Conservation (phyloP, 1,140 invertebrate species). For the Nasonia giraulti region DNA sequence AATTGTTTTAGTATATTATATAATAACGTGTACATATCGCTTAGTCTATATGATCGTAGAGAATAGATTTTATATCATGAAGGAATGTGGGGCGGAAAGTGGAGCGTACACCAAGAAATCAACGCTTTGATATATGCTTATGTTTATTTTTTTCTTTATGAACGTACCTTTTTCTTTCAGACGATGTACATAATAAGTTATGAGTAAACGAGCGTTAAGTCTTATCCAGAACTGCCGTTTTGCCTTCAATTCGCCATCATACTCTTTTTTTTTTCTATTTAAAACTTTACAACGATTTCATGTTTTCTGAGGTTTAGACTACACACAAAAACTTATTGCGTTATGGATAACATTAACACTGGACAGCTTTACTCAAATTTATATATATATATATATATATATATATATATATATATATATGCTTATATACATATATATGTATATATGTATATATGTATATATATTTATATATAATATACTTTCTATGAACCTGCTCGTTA, state of each 20-base stretch:
- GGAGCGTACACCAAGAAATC: constrained; percentile 39
- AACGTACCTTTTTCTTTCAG: constrained; percentile 68
- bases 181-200: constrained; percentile 73
- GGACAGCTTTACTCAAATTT: constrained; percentile 71
- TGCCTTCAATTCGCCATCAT: constrained; percentile 42
- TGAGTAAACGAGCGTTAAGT: constrained; percentile 72
- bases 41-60: not conserved
- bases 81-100: not conserved
- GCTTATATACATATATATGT: constrained; percentile 60
- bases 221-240: constrained; percentile 67
- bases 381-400: constrained; percentile 59
- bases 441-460: constrained; percentile 64
- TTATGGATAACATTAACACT: constrained; percentile 71
- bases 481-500: constrained; percentile 70
- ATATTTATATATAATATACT: constrained; percentile 71
- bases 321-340: constrained; percentile 61
- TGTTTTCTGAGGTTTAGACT: constrained; percentile 51
- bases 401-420: constrained; percentile 62
- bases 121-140: constrained; percentile 69
- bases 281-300: constrained; percentile 48
- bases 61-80: not conserved
- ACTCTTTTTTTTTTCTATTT: constrained; percentile 26
- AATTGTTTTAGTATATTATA: not conserved
- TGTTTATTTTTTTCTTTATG: constrained; percentile 72
- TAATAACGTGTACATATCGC: not conserved